Base-by-base conservation (phyloP, 2,113 vertebrate species). In the Cacatua alba region DNA sequence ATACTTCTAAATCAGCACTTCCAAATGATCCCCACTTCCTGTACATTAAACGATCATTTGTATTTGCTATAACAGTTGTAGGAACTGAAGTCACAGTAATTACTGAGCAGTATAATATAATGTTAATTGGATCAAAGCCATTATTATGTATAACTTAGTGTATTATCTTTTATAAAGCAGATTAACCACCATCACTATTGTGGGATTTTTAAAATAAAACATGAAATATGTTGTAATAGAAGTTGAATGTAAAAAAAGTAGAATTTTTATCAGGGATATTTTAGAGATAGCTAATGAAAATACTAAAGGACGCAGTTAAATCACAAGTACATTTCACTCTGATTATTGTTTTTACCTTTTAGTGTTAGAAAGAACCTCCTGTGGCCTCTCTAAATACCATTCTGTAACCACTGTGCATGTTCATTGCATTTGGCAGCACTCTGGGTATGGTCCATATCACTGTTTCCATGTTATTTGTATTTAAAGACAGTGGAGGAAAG, bases 1-100 rank as follows among this genome's bases (percentile, higher is more conserved):
- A 97, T 80, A 76, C 95, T 97, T 97, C 91, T 94, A 75, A 97
- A 78, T 92, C 89, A 97, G 97, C 97, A 98, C 97, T 98, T 98
- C 96, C 67, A 59, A 70, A 82, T 53, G 76, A 95, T 86, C 90
- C 59, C 78, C n/a, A 68, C 46, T 97, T 96, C 76, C 64, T 72
- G 60, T 81, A 51, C 75, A 39, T 91, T 89, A 91, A 76, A 52
- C 9, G 0, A 69, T 80, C 33, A 3, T 87, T 97, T 95, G 86
- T 82, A 64, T 94, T 97, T 67, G 6, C 91, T 94, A 29, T 53
- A 95, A 96, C 92, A 82, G 83, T 86, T 82, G 77, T 89, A 93
- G 88, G 70, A 96, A 92, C 76, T 95, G 94, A 83, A 94, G 77
- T 94, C 78, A 93, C 85, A 82, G 91, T 95, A 96, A 80, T 94